Base-by-base conservation (phyloP, 92 coral and sea anemone species). In the Phymanthus crucifer region DNA sequence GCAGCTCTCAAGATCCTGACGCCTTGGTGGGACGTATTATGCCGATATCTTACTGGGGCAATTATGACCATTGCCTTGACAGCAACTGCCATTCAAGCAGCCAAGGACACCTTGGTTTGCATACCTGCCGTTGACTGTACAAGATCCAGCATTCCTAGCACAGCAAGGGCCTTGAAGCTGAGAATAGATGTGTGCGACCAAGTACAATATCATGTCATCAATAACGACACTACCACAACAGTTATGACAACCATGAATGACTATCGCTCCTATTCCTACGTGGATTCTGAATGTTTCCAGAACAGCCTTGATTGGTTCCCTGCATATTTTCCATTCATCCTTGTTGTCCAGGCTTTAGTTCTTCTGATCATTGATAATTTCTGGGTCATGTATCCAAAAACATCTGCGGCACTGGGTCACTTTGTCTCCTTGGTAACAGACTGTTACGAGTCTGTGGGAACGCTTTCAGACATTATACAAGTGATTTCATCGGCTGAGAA, bases 351-450 rank as follows among this genome's bases (percentile, higher is more conserved):
- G 52, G 88, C 88, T 3, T 37, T 78, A 12, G 9, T 78, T 24
- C 80, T 85, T 23, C 38, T 85, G 16, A 23, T 72, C 37, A 61
- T 85, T 37, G 84, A 85, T 48, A 85, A 85, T 38, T n/a, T 85
- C 74, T 85, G 89, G 89, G 50, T 85, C 26, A 85, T 71, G 73
- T 73, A 71, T 52, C 89, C 89, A 10, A 78, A 70, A 18, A 85
- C 84, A n/a, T 70, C 84, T 6, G 61, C 89, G 3, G 38, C 52
- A 8, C 65, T 78, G 46, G 78, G 71, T 10, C 71, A 72, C 36
- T 85, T 85, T 78, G 78, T 66, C n/a, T 1, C 80, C 36, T 72
- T 85, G 70, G 82, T 79, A 5, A 85, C 79, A 54, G 80, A 64
- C 61, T 85, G 89, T 46, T 78, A 79, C 73, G 29, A 32, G 32